phyloP scores from a whole-genome alignment of 2,888 invertebrate genomes.

The Anoncus sp. region DNA sequence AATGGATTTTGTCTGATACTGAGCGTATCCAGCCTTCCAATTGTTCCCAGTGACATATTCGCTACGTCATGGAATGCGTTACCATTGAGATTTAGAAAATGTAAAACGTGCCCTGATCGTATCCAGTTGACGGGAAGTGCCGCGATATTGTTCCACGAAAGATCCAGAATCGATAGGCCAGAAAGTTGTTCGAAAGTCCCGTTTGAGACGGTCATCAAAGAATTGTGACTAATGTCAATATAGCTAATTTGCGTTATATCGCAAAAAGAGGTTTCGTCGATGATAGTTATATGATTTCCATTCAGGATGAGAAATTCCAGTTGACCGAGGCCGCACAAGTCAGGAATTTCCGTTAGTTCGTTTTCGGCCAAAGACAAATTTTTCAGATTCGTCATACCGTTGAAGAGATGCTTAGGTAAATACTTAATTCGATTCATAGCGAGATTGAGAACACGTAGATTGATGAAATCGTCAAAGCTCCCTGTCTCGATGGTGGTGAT shows the following conservation, averaged over 20 bases:
- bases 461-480: background rate
- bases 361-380: conserved; percentile 25
- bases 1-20: no score
- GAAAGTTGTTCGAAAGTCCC: conserved; percentile 17
- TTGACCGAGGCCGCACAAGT: conserved; percentile 1
- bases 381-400: conserved; percentile 3
- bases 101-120: background rate
- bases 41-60: conserved; percentile 19
- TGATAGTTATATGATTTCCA: background rate
- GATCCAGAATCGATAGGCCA: conserved; percentile 12
- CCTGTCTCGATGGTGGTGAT: background rate
- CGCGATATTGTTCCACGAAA: conserved; percentile 7
- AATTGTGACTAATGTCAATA: conserved; percentile 8
- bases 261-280: background rate
- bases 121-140: conserved; percentile 21
- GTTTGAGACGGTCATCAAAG: background rate
- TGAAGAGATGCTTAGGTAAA: background rate
- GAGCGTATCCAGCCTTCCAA: background rate
- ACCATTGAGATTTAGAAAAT: conserved; percentile 4
- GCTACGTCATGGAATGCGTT: conserved; percentile 12
- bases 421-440: background rate
- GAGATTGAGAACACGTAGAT: conserved; percentile 27
- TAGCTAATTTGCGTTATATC: background rate
- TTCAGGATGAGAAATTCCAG: conserved; percentile 20
- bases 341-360: background rate